Base-by-base conservation (phyloP, 2,888 invertebrate genomes). In the Drosophila demipolita region DNA sequence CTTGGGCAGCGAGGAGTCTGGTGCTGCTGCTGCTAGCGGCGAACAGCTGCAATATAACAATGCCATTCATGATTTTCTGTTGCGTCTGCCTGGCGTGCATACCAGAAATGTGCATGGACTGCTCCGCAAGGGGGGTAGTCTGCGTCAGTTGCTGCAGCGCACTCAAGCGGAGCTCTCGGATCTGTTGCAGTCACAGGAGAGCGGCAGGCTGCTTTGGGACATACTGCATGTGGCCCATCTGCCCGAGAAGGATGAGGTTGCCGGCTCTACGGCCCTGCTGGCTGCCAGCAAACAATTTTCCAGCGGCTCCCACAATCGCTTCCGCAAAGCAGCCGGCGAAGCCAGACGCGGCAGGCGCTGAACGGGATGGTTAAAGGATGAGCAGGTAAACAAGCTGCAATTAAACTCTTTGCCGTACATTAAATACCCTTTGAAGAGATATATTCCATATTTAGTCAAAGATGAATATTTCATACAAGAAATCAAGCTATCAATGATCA, bases 51-150 rank as follows among this genome's bases (percentile, higher is more conserved):
- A 95, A 79, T 98, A 95, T 93, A 98, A 96, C 91, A 94, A 95
- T 50, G 93, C 94, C 70, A 95, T 97, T 32, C 96, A 97, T 92
- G 97, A 97, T 92, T 96, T 98, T 89, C 93, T 98, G n/a, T 94
- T 96, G 32, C 97, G 97, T 92, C 94, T 99, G 87, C 98, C 99
- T 0, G 99, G 99, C 11, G 95, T 99, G 7, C 96, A 96, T 75
- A 96, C 97, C 0, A 98, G 97, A 93, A 99, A 99, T 93, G 95
- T 98, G 7, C 94, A 95, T 62, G 91, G 94, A 17, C 93, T 99
- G 64, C 94, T 99, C 94, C 96, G 96, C 80, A 95, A 95, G 88
- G 96, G 96, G 5, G 92, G 94, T 60, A 96, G 95, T 63, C 92
- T 98, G 69, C 95, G 95, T 80, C 94, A 95, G 88, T 92, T 96